Evolutionary conservation across 2,113 vertebrate genomes (phyloP).

Genomic region (Corythornis madagascariensis): DNA sequence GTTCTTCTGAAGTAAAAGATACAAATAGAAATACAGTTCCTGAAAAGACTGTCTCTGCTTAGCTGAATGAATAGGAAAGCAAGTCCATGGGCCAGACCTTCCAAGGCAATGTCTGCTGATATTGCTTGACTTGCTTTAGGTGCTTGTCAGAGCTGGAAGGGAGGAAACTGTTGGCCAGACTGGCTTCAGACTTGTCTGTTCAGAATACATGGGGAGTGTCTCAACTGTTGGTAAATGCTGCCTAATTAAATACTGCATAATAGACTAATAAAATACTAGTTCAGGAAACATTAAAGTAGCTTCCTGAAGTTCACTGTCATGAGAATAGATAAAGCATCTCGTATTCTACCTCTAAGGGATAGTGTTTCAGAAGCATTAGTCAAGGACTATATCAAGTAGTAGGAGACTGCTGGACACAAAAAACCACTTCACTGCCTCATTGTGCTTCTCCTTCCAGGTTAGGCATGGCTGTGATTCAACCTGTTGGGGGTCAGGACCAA

Average conservation of each 20-base stretch:
- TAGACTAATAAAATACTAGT: neutral
- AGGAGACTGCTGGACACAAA: neutral
- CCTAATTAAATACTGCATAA: neutral
- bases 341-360: neutral
- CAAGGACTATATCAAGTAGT: neutral
- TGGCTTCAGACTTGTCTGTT: neutral
- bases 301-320: neutral
- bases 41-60: neutral
- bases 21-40: neutral
- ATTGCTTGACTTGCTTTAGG: neutral
- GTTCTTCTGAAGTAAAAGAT: neutral
- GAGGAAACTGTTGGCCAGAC: neutral
- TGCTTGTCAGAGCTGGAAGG: neutral
- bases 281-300: neutral
- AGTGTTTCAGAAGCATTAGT: neutral
- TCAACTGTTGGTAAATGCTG: neutral
- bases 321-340: neutral
- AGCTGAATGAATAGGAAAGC: neutral
- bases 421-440: neutral
- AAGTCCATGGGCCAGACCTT: neutral
- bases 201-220: neutral
- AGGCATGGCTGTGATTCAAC: slow-evolving; percentile 96
- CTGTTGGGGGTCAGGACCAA: slow-evolving; percentile 89
- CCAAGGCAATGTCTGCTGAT: neutral
- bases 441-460: slow-evolving; percentile 79